These are phyloP conservation scores for Eristalinus aeneus DNA, from an alignment of 2,888 invertebrate species.

Conservation along the genomic window DNA sequence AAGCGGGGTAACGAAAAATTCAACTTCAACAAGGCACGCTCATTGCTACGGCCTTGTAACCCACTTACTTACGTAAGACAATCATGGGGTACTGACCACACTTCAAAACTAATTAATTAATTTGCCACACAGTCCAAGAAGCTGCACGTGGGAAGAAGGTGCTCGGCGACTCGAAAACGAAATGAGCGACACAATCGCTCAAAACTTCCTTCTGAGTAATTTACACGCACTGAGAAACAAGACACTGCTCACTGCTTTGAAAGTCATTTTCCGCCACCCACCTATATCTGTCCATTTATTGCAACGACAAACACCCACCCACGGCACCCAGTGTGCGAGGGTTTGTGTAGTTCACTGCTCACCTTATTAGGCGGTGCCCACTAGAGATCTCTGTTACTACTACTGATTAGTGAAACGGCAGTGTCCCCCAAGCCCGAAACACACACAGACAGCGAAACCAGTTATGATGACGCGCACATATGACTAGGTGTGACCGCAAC, in stretches of 20 bases:
- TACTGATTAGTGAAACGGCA: slow-evolving; percentile 46
- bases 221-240: neutral
- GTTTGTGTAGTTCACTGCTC: slow-evolving; percentile 36
- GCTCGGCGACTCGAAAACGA: slow-evolving; percentile 5
- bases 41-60: slow-evolving; percentile 40
- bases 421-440: slow-evolving; percentile 17
- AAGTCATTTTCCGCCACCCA: slow-evolving; percentile 53
- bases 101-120: slow-evolving; percentile 50
- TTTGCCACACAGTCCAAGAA: slow-evolving; percentile 31
- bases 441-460: slow-evolving; percentile 31
- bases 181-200: slow-evolving; percentile 9
- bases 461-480: slow-evolving; percentile 39
- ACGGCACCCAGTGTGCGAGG: slow-evolving; percentile 42
- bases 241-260: slow-evolving; percentile 1
- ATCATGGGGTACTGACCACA: slow-evolving; percentile 8
- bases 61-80: slow-evolving; percentile 43
- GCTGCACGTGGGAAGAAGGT: slow-evolving; percentile 31
- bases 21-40: slow-evolving; percentile 6
- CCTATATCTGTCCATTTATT: slow-evolving; percentile 40
- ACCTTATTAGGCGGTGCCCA: slow-evolving; percentile 60
- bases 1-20: neutral
- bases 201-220: slow-evolving; percentile 35
- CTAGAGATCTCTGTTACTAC: slow-evolving; percentile 13
- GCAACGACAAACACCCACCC: slow-evolving; percentile 58
- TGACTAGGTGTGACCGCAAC: slow-evolving; percentile 29